These are phyloP conservation scores for Chaetogeoica ovagalla DNA, from an alignment of 2,888 invertebrate genomes.

Conservation along the genomic window DNA sequence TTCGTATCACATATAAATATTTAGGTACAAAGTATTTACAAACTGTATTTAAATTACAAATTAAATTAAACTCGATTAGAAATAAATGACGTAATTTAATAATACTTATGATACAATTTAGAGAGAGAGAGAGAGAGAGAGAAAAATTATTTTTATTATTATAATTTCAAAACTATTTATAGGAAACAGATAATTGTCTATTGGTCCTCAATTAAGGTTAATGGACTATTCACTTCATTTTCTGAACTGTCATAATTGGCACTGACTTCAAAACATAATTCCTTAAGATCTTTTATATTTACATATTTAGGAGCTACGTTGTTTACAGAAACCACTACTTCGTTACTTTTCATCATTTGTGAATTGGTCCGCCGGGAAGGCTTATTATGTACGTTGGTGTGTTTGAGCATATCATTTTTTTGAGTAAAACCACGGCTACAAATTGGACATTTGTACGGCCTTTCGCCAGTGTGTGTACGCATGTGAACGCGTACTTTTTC, in stretches of 20 bases:
- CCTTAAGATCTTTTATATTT: constrained; percentile 43
- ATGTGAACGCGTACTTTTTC: constrained; percentile 54
- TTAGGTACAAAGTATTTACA: neutral
- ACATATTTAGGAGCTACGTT: constrained; percentile 24
- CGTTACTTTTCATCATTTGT: constrained; percentile 17
- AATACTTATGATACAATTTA: neutral
- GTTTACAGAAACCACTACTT: constrained; percentile 15
- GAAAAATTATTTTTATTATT: neutral
- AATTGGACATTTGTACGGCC: constrained; percentile 52
- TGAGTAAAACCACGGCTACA: constrained; percentile 52
- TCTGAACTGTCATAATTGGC: constrained; percentile 44
- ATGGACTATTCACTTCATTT: constrained; percentile 42
- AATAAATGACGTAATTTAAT: too few relatives aligned
- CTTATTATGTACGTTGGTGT: constrained; percentile 49
- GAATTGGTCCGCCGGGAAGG: constrained; percentile 55
- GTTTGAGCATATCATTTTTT: constrained; percentile 53
- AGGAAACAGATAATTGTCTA: neutral
- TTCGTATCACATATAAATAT: neutral
- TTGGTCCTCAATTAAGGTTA: neutral
- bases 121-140: neutral
- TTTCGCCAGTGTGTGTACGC: constrained; percentile 53
- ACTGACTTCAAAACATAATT: constrained; percentile 26
- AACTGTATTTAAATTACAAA: neutral
- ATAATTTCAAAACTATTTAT: neutral
- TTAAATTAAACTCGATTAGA: neutral